phyloP scores from a whole-genome alignment of 2,113 vertebrate genomes.

The Gobiocypris rarus region DNA sequence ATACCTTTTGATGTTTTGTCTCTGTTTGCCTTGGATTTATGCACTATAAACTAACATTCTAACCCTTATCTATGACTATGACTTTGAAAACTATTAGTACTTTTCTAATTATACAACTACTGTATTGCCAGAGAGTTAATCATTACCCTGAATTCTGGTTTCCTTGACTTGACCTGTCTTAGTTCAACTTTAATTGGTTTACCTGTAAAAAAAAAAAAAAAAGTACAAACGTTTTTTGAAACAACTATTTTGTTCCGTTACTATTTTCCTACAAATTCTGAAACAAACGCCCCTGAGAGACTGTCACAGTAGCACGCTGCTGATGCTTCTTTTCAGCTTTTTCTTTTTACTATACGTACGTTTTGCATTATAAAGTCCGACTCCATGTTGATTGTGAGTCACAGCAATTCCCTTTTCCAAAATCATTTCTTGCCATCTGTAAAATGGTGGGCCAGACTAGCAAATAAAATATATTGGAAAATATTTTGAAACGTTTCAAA shows the following conservation, averaged over 20 bases:
- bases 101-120: neutral
- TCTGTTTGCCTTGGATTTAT: neutral
- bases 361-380: constrained; percentile 27
- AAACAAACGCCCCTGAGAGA: neutral
- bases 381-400: constrained; percentile 35
- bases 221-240: constrained; percentile 14
- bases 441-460: neutral
- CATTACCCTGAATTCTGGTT: constrained; percentile 1
- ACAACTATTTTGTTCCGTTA: constrained; percentile 15
- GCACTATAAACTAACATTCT: neutral
- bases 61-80: neutral
- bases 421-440: neutral
- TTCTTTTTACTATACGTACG: neutral
- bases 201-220: neutral
- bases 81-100: neutral
- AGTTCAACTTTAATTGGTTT: neutral
- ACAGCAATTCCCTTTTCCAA: neutral
- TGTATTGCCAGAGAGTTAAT: neutral
- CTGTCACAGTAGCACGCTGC: neutral
- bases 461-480: neutral
- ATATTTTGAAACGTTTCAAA: neutral
- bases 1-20: neutral
- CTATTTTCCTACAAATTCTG: constrained; percentile 15
- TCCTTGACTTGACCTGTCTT: neutral
- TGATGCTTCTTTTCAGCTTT: constrained; percentile 30